These are phyloP conservation scores for Knipowitschia caucasica DNA, from an alignment of 2,797 vertebrate genomes.

Conservation along the genomic window DNA sequence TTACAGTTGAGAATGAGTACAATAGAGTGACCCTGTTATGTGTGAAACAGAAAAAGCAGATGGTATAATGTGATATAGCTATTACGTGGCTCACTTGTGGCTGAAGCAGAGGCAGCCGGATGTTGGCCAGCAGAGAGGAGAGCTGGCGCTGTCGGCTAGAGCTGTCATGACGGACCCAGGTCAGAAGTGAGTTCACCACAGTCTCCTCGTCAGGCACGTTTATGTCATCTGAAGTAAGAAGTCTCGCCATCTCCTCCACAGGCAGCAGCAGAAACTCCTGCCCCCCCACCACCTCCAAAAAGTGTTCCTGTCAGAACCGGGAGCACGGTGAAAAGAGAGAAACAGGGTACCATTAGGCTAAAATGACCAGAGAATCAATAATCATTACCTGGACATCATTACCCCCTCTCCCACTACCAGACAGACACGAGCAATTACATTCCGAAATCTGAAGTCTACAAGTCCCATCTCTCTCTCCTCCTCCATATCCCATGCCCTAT, in stretches of 20 bases:
- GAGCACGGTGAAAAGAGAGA: slow-evolving; percentile 4
- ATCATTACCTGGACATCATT: no score
- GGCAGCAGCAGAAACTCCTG: slow-evolving; percentile 95
- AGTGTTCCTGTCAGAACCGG: slow-evolving; percentile 82
- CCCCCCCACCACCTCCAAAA: slow-evolving; percentile 93
- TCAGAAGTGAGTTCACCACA: slow-evolving; percentile 88
- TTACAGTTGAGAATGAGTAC: no score
- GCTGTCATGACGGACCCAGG: slow-evolving; percentile 88
- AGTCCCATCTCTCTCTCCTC: no score
- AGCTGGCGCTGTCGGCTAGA: slow-evolving; percentile 82
- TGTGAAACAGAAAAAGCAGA: not conserved
- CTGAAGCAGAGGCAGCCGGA: slow-evolving; percentile 90
- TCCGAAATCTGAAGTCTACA: no score
- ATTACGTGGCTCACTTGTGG: slow-evolving; percentile 81
- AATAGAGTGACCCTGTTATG: no score
- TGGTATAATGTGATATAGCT: not conserved
- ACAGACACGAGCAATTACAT: no score
- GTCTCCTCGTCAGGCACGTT: slow-evolving; percentile 97
- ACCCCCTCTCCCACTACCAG: no score
- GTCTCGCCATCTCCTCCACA: slow-evolving; percentile 87
- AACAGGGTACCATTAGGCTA: slow-evolving; percentile 6
- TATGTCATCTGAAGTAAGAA: slow-evolving; percentile 95
- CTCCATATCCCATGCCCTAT: no score
- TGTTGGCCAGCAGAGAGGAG: slow-evolving; percentile 84
- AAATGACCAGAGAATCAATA: slow-evolving; percentile 22